Percentiles rank a stretch among this genome's conserved stretches.
Conservation (phyloP, 2,888 invertebrate genomes). For the Apamea crenata region DNA sequence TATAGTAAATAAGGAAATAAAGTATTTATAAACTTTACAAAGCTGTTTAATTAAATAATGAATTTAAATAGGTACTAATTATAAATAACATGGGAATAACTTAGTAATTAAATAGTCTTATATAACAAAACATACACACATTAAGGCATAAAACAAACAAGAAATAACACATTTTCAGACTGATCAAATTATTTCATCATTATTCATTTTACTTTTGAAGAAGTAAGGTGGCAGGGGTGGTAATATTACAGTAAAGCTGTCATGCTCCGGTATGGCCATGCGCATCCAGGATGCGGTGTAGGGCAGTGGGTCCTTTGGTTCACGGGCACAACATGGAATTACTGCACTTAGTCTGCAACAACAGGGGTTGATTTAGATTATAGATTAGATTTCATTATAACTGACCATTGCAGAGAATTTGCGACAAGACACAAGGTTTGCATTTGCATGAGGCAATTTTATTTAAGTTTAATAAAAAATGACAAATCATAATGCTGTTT, state of each 20-base stretch:
- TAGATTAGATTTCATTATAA: too few relatives aligned
- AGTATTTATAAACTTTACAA: neutral
- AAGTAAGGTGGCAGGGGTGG: slow-evolving; percentile 67
- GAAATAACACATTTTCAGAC: neutral
- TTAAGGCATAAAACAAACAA: neutral
- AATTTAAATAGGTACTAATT: neutral
- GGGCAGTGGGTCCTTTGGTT: slow-evolving; percentile 20
- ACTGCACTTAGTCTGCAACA: slow-evolving; percentile 65
- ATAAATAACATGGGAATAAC: slow-evolving; percentile 7
- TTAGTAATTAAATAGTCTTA: neutral
- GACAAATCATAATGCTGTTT: neutral
- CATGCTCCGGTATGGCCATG: slow-evolving; percentile 59
- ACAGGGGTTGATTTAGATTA: neutral
- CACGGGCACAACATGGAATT: slow-evolving; percentile 58
- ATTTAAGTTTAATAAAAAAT: neutral
- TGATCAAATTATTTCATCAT: slow-evolving; percentile 54
- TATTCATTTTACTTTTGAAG: slow-evolving; percentile 60
- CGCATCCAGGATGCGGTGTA: slow-evolving; percentile 53
- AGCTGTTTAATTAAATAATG: slow-evolving; percentile 1
- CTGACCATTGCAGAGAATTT: too few relatives aligned
- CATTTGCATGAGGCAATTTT: neutral
- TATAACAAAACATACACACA: neutral
- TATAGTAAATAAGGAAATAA: slow-evolving; percentile 18
- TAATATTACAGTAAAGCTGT: slow-evolving; percentile 59
- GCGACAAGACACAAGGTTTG: neutral